phyloP scores from a whole-genome alignment of 2,113 vertebrate species.

The Sigmodon hispidus region DNA sequence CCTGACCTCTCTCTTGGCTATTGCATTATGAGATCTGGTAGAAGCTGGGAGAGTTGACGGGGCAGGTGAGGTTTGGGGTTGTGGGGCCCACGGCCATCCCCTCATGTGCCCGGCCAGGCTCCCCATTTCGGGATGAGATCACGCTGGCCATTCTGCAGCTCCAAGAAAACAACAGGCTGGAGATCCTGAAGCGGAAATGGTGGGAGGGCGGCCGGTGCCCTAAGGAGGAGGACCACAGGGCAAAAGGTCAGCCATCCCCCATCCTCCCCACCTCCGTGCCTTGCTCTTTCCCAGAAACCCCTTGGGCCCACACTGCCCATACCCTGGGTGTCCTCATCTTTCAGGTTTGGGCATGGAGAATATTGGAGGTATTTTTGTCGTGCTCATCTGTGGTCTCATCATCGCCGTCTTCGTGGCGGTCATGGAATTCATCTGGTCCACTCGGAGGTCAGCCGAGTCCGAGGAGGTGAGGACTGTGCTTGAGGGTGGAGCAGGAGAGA shows the following conservation, averaged over 20 bases:
- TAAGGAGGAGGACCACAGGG: conserved; percentile 93
- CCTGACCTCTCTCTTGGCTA: neutral
- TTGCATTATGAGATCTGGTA: neutral
- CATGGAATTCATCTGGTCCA: conserved; percentile 96
- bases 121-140: conserved; percentile 93
- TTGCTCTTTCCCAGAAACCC: accelerated
- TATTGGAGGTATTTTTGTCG: conserved; percentile 94
- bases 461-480: conserved; percentile 88
- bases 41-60: neutral
- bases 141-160: conserved; percentile 93
- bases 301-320: neutral
- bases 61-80: neutral
- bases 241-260: conserved; percentile 87
- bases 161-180: conserved; percentile 94
- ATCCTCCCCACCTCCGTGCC: too few species aligned
- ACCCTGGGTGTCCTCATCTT: neutral
- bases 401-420: conserved; percentile 94
- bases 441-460: conserved; percentile 89
- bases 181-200: conserved; percentile 95
- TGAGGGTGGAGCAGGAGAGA: neutral
- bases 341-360: conserved; percentile 93
- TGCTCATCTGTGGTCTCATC: conserved; percentile 94
- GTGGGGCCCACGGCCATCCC: neutral
- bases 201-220: conserved; percentile 94
- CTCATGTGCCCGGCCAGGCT: conserved; percentile 82